Conservation (phyloP, 2,888 invertebrate genomes). For the Trimorus sp. region DNA sequence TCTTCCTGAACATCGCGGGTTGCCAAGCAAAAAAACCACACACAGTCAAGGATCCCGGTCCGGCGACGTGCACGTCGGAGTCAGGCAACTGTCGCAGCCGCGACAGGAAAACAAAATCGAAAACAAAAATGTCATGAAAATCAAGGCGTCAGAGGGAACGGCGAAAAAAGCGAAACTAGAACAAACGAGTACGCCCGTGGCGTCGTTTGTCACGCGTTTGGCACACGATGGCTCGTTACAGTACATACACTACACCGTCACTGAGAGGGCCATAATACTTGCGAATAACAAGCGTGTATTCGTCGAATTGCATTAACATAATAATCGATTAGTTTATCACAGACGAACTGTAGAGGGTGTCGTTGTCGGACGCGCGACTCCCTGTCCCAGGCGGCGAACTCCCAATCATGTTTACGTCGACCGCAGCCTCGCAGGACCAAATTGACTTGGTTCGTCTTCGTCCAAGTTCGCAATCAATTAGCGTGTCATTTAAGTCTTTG, state of each 20-base stretch:
- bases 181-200: constrained; percentile 21
- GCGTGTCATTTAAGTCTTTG: constrained; percentile 51
- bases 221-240: constrained; percentile 20
- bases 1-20: too few relatives aligned
- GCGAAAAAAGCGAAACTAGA: constrained; percentile 30
- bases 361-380: constrained; percentile 42
- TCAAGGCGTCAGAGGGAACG: constrained; percentile 12
- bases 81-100: constrained; percentile 45
- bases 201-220: constrained; percentile 31
- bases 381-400: constrained; percentile 13
- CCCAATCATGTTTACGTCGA: constrained; percentile 42
- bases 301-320: constrained; percentile 35
- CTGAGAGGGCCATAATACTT: constrained; percentile 41
- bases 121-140: constrained; percentile 27
- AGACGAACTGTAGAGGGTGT: constrained; percentile 60
- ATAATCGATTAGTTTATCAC: constrained; percentile 66
- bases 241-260: constrained; percentile 22
- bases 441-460: constrained; percentile 49
- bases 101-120: constrained; percentile 6
- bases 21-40: constrained; percentile 46
- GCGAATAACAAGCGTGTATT: constrained; percentile 30
- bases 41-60: constrained; percentile 44
- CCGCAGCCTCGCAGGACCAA: constrained; percentile 32
- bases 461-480: constrained; percentile 49
- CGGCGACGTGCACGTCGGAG: constrained; percentile 29